phyloP scores from a whole-genome alignment of 2,888 invertebrate species.

The Lymantria monacha region DNA sequence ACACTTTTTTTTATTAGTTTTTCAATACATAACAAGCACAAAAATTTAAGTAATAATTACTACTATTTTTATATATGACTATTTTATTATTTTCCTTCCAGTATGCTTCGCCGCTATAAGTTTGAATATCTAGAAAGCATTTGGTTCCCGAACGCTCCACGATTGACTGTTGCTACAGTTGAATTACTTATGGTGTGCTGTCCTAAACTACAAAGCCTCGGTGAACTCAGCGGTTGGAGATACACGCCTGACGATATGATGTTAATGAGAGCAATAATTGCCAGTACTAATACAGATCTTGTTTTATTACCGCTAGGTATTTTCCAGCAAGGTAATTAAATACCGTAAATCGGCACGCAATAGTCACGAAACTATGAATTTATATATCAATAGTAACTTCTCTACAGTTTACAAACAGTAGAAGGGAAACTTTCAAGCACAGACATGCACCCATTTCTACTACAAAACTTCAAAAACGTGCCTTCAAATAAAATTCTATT shows the following conservation, averaged over 20 bases:
- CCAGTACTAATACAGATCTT: constrained; percentile 85
- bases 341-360: neutral
- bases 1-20: too few relatives aligned
- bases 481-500: too few relatives aligned
- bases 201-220: constrained; percentile 84
- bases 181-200: constrained; percentile 86
- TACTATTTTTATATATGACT: too few relatives aligned
- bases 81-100: constrained; percentile 47
- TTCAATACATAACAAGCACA: too few relatives aligned
- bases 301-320: constrained; percentile 84
- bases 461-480: too few relatives aligned
- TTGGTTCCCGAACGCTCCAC: constrained; percentile 86
- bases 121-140: constrained; percentile 85
- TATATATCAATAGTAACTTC: too few relatives aligned
- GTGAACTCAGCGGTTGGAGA: constrained; percentile 86
- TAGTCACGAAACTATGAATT: too few relatives aligned
- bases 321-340: constrained; percentile 66
- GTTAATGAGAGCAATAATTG: constrained; percentile 84
- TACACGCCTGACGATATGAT: constrained; percentile 86
- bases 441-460: too few relatives aligned
- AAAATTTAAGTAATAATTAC: too few relatives aligned
- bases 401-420: too few relatives aligned
- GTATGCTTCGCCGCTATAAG: constrained; percentile 85
- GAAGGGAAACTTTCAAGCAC: too few relatives aligned
- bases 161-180: constrained; percentile 83